Conservation (phyloP, 1,140 invertebrate genomes). For the Leptinotarsa texana region DNA sequence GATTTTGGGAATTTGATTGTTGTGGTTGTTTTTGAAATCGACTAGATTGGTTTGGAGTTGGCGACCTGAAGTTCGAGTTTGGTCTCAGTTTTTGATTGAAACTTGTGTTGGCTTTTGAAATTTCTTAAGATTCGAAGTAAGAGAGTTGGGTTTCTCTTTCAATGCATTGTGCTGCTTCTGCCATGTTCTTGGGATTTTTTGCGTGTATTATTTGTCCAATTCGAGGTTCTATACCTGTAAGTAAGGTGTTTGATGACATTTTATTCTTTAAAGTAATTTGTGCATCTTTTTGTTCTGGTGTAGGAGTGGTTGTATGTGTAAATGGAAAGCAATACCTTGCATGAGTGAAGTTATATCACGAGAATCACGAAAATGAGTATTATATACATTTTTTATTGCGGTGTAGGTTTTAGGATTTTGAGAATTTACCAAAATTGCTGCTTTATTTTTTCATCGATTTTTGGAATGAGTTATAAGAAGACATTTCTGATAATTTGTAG, state of each 20-base stretch:
- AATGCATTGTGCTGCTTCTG: constrained; percentile 22
- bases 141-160: constrained; percentile 28
- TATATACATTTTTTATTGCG: constrained; percentile 24
- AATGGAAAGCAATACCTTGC: constrained; percentile 21
- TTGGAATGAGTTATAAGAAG: constrained; percentile 29
- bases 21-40: neutral
- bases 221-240: constrained; percentile 24
- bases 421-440: constrained; percentile 22
- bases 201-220: constrained; percentile 18
- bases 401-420: constrained; percentile 12
- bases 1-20: neutral
- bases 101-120: neutral
- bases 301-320: constrained; percentile 9
- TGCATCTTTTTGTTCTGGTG: constrained; percentile 9
- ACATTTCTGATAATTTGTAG: constrained; percentile 16
- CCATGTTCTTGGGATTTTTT: constrained; percentile 5
- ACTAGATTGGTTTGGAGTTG: neutral
- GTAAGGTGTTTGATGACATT: constrained; percentile 28
- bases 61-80: neutral
- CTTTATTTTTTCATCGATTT: constrained; percentile 26
- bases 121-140: constrained; percentile 30
- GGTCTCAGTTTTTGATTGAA: neutral
- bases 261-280: constrained; percentile 3
- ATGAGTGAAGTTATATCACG: constrained; percentile 23
- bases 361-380: constrained; percentile 24